Percentiles rank a stretch among this genome's conserved stretches.
Evolutionary conservation across 2,888 invertebrate genomes (phyloP).

Genomic region (Phalera bucephala): DNA sequence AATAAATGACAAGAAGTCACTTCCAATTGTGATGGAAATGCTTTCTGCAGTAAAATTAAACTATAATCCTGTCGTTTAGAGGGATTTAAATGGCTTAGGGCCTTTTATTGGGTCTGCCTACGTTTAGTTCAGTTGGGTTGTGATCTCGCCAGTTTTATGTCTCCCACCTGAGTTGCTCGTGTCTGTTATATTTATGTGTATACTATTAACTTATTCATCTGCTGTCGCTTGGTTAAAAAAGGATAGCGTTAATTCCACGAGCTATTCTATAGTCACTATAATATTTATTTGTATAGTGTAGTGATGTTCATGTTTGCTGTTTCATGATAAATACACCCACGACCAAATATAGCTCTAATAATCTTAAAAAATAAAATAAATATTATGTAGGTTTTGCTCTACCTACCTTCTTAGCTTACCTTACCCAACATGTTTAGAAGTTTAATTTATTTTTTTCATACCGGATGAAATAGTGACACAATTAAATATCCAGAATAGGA

Average conservation of each 20-base stretch:
- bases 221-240: background rate
- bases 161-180: constrained; percentile 43
- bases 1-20: constrained; percentile 82
- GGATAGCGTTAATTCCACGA: constrained; percentile 12
- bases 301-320: too few species aligned
- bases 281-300: too few species aligned
- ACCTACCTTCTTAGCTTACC: too few species aligned
- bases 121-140: constrained; percentile 51
- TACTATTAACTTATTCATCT: background rate
- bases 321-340: too few species aligned
- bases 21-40: constrained; percentile 82
- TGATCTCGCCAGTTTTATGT: constrained; percentile 52
- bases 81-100: constrained; percentile 76
- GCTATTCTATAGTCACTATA: too few species aligned
- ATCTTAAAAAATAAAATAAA: too few species aligned
- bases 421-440: too few species aligned
- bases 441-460: too few species aligned
- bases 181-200: constrained; percentile 31
- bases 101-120: constrained; percentile 70
- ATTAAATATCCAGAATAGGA: too few species aligned
- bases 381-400: too few species aligned
- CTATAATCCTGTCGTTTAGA: constrained; percentile 80
- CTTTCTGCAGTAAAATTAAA: constrained; percentile 83
- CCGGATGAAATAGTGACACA: too few species aligned
- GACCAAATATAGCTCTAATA: too few species aligned